These are phyloP conservation scores for Nycteola revayana DNA, from an alignment of 2,888 invertebrate species.

Conservation along the genomic window DNA sequence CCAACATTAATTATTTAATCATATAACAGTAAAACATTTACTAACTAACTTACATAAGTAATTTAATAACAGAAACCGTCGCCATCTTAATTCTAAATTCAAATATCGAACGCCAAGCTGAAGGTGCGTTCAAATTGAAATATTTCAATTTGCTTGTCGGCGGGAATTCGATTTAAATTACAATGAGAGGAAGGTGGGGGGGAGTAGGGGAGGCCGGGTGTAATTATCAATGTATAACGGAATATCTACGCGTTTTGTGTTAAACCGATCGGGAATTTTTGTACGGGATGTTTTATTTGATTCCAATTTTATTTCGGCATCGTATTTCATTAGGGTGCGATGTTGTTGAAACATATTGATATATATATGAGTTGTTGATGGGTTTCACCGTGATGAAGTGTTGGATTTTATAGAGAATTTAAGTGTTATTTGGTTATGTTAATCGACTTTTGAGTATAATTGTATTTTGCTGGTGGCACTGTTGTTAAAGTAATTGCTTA, in stretches of 20 bases:
- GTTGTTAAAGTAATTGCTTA: no score
- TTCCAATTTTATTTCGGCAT: background rate
- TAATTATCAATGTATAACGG: constrained; percentile 74
- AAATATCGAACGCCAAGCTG: constrained; percentile 51
- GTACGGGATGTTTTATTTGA: constrained; percentile 20
- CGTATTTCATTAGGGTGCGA: no score
- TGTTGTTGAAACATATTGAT: no score
- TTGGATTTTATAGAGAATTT: no score
- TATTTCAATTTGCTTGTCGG: constrained; percentile 79
- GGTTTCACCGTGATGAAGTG: no score
- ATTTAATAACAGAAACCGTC: constrained; percentile 28
- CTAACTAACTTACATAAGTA: no score
- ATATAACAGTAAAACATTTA: no score
- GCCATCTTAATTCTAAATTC: constrained; percentile 64
- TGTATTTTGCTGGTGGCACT: no score
- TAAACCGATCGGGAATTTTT: constrained; percentile 32
- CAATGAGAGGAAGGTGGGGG: constrained; percentile 57
- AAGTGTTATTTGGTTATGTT: no score
- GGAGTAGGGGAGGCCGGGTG: constrained; percentile 22
- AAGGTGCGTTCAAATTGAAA: constrained; percentile 72
- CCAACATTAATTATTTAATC: no score
- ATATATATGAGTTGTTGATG: no score
- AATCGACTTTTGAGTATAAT: no score
- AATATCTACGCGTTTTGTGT: constrained; percentile 57
- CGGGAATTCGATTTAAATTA: constrained; percentile 80